These are phyloP conservation scores for Erebia epiphron DNA, from an alignment of 2,888 invertebrate species.

Conservation along the genomic window DNA sequence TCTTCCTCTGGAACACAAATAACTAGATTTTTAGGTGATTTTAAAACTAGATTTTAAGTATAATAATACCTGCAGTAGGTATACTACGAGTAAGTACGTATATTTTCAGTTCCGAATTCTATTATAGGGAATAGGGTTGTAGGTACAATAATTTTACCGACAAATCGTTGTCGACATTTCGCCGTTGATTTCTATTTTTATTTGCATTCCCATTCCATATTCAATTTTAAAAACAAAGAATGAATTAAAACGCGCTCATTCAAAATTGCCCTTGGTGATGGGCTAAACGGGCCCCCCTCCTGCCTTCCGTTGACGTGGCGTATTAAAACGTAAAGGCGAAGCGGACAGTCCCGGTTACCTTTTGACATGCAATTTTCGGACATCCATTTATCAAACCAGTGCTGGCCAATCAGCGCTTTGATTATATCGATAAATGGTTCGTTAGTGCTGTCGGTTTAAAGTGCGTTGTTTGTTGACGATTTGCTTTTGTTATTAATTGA, in stretches of 20 bases:
- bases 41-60: too few species aligned
- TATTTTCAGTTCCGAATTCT: too few species aligned
- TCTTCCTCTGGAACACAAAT: too few species aligned
- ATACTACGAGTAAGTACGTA: too few species aligned
- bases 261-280: conserved; percentile 58
- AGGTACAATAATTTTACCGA: not conserved
- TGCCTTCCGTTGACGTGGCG: conserved; percentile 59
- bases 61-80: too few species aligned
- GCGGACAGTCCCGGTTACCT: conserved; percentile 71
- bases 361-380: conserved; percentile 80
- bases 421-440: conserved; percentile 48
- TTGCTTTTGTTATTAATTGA: not conserved
- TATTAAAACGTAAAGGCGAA: conserved; percentile 74
- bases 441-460: conserved; percentile 47
- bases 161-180: conserved; percentile 3
- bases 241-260: conserved; percentile 39
- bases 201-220: conserved; percentile 17
- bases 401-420: conserved; percentile 38
- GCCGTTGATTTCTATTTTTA: conserved; percentile 11
- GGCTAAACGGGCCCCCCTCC: conserved; percentile 59
- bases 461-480: not conserved
- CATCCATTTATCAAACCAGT: conserved; percentile 71
- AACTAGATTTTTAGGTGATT: too few species aligned
- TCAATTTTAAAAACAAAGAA: conserved; percentile 40
- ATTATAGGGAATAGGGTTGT: not conserved